Evolutionary conservation across 2,888 invertebrate genomes (phyloP), one percentile per base, ranked within the genome.

Genomic region (Sesia apiformis): DNA sequence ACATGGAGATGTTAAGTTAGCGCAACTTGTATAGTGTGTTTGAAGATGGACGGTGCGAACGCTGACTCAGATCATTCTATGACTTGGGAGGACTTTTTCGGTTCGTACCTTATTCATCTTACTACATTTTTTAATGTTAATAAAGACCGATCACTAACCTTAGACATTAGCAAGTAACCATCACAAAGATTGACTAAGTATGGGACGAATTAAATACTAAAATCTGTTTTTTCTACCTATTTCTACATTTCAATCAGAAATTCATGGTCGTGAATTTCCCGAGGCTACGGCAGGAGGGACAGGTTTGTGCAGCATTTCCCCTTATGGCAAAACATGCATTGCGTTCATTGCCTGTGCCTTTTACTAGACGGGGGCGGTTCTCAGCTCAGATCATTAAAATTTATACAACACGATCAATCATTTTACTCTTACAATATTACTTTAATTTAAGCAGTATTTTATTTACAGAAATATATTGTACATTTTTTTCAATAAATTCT

Each of bases 11-110:
- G 78, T 72, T 66, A 57, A 70, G 71, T 73, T 78, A 71, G 62
- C 66, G 60, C 60, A 58, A 40, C 58, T 61, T 64, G 58, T 62
- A 64, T 61, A 71, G 77, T 80, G 74, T 63, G 56, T 39, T 67
- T 63, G 75, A 87, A 83, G 72, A 90, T 90, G 90, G 90, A 90
- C 74, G 89, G 85, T 73, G 80, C 85, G 65, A 89, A 84, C 68
- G 89, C 88, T 70, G 93, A 93, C 78, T 93, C 93, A 67, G 93
- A 93, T 81, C 92, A 92, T 70, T 93, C 93, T 76, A 91, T 93
- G 90, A 92, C 92, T 75, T 93, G 93, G 93, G 93, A 93, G 80
- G 93, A 93, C 72, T 93, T 93, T 90, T 93, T 93, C 72, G 93
- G 93, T 93, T 71, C 84, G 92, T 90, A 61, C 57, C 53, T 57